Evolutionary conservation across 1,140 invertebrate species (phyloP), one percentile per base, ranked within the genome.

Genomic region (Sogatella furcifera): DNA sequence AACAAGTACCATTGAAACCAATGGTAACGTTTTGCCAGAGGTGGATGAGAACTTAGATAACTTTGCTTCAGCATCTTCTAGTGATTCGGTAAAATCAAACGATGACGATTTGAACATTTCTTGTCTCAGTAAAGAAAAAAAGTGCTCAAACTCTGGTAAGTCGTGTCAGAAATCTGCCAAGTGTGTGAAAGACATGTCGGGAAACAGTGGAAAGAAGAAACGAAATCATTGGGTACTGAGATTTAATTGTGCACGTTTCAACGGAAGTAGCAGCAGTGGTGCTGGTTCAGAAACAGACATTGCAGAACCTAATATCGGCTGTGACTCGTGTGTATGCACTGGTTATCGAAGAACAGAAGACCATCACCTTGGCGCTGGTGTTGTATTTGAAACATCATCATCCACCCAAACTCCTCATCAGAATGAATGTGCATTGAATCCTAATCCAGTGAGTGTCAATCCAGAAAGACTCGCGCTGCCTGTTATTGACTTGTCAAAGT

Each of bases 211-310:
- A 43, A 69, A 69, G 62, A 83, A 82, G 64, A 81, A 81, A 64
- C 76, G 76, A 22, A 77, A 77, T 52, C 79, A 80, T 69, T 83
- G 81, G 81, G 78, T 78, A n/a, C 66, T 81, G 61, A 80, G 80
- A 67, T 81, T 82, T 64, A 80, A 80, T 64, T 81, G 77, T 65
- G 73, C 77, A 4, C 79, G 80, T 55, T 78, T 76, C 44, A 80
- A 80, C 72, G 70, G 67, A 61, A 65, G 60, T 59, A 52, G 58
- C 10, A 77, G 73, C 70, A 80, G 74, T 59, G 73, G 69, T 19
- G 73, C 72, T 65, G 74, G 73, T 64, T 72, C 65, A 64, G 67
- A 69, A 73, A 74, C 63, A 69, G 73, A 68, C 74, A 71, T 72
- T 71, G 69, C 64, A 71, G 73, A 68, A 69, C 75, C n/a, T 69